phyloP scores from a whole-genome alignment of 2,797 vertebrate species.

The Dromococcyx pavoninus region DNA sequence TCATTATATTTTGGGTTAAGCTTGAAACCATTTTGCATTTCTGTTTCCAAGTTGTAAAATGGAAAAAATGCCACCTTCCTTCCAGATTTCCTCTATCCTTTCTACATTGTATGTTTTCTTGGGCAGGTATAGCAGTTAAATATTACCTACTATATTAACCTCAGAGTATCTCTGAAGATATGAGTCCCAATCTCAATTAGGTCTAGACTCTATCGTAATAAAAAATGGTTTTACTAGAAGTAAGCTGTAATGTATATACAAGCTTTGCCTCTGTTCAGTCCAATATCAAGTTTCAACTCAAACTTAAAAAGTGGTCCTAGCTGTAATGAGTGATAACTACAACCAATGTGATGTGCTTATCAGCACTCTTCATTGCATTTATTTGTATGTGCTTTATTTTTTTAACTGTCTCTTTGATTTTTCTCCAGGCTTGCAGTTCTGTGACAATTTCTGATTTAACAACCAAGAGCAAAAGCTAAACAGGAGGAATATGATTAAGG shows the following conservation, averaged over 20 bases:
- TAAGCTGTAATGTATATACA: background rate
- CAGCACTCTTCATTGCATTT: background rate
- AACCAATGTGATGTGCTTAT: background rate
- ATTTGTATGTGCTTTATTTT: background rate
- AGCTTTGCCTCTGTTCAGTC: background rate
- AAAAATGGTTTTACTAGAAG: background rate
- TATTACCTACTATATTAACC: background rate
- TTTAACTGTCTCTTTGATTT: background rate
- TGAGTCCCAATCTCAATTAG: background rate
- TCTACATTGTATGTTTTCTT: background rate
- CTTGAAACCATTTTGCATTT: background rate
- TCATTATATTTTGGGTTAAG: background rate
- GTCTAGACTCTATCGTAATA: background rate
- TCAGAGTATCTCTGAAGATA: background rate
- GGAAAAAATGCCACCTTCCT: conserved; percentile 6
- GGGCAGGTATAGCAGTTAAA: background rate
- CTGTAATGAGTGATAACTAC: background rate
- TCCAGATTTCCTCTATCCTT: background rate
- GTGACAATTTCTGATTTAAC: conserved; percentile 32
- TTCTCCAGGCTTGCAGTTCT: background rate
- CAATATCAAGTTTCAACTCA: background rate
- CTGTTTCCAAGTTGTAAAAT: conserved; percentile 14
- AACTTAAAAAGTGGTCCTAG: background rate
- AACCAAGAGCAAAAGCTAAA: conserved; percentile 34
- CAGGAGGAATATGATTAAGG: conserved; percentile 24